phyloP scores from a whole-genome alignment of 1,140 invertebrate genomes.

The Gonioctena quinquepunctata region DNA sequence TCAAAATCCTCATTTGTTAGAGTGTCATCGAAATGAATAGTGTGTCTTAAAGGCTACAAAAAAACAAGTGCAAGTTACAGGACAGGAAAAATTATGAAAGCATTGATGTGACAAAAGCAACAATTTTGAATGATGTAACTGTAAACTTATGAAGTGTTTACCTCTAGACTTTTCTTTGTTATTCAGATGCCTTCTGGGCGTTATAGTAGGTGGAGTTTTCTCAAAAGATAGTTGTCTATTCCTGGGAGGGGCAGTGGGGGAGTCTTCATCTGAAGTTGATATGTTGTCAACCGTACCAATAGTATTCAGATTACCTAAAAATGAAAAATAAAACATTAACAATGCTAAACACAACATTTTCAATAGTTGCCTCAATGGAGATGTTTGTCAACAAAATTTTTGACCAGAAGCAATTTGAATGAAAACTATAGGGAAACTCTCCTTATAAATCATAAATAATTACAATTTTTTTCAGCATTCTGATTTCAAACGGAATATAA shows the following conservation, averaged over 20 bases:
- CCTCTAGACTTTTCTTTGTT: constrained; percentile 46
- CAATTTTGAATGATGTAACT: too few species aligned
- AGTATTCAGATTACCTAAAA: constrained; percentile 66
- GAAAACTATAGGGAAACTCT: too few species aligned
- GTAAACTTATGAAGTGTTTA: constrained; percentile 28
- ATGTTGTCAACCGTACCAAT: constrained; percentile 72
- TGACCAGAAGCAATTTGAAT: too few species aligned
- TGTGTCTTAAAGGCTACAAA: constrained; percentile 37
- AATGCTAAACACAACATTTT: too few species aligned
- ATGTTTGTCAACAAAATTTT: too few species aligned
- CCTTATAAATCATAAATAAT: too few species aligned
- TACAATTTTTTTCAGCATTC: too few species aligned
- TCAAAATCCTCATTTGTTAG: constrained; percentile 36
- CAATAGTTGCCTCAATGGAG: too few species aligned
- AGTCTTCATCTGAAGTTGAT: constrained; percentile 62
- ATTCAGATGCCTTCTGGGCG: constrained; percentile 47
- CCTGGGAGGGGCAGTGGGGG: constrained; percentile 61
- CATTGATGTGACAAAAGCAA: too few species aligned
- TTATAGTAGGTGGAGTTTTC: constrained; percentile 46
- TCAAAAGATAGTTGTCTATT: constrained; percentile 56
- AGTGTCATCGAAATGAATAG: constrained; percentile 43
- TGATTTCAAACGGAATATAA: too few species aligned
- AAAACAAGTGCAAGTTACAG: constrained; percentile 20
- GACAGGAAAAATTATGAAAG: too few species aligned
- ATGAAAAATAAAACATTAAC: too few species aligned